Percentiles rank a stretch among this genome's conserved stretches.
Conservation (phyloP, 2,888 invertebrate species). For the Hydraecia micacea region DNA sequence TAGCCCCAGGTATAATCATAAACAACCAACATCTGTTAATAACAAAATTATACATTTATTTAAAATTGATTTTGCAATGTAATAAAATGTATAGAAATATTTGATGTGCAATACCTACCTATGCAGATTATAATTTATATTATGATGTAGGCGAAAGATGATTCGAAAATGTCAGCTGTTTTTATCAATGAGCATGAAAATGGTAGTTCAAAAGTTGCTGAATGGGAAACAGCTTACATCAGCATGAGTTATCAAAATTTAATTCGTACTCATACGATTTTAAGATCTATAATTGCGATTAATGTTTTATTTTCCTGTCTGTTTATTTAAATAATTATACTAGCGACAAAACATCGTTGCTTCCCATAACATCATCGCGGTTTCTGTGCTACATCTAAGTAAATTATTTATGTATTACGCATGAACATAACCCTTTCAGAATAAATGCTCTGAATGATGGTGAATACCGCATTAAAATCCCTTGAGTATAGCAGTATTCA, state of each 20-base stretch:
- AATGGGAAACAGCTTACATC: neutral
- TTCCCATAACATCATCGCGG: neutral
- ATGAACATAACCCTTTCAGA: neutral
- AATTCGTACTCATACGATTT: neutral
- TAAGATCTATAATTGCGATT: neutral
- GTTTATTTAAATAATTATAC: neutral
- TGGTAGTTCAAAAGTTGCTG: neutral
- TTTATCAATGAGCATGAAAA: constrained; percentile 6
- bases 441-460: neutral
- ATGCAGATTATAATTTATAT: constrained; percentile 37
- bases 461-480: no score
- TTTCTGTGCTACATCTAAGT: neutral
- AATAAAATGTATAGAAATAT: constrained; percentile 52
- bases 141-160: constrained; percentile 25
- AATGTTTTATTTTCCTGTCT: neutral
- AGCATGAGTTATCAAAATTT: neutral
- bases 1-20: constrained; percentile 60
- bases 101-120: constrained; percentile 33
- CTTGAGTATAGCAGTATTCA: neutral
- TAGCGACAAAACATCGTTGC: neutral
- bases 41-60: constrained; percentile 61
- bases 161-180: constrained; percentile 16
- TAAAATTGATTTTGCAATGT: constrained; percentile 43
- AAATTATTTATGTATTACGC: neutral
- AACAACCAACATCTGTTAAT: constrained; percentile 53